Evolutionary conservation across 2,113 vertebrate species (phyloP).

Genomic region (Tichodroma muraria): DNA sequence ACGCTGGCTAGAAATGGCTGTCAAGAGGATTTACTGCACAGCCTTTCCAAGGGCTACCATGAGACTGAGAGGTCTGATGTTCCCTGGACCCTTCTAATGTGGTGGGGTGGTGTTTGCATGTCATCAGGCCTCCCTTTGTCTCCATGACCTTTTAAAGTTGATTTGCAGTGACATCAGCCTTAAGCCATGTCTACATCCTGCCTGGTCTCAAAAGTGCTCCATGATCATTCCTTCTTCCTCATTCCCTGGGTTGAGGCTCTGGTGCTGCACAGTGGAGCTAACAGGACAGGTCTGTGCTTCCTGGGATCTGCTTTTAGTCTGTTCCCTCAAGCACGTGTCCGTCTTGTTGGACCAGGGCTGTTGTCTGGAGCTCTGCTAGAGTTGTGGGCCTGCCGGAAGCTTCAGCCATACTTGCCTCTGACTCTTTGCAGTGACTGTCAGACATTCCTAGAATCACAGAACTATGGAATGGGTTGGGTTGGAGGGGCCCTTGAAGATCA

Average conservation of each 20-base stretch:
- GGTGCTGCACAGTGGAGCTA: not conserved
- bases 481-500: not conserved
- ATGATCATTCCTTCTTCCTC: not conserved
- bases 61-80: not conserved
- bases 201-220: not conserved
- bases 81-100: not conserved
- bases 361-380: fast-evolving
- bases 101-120: not conserved
- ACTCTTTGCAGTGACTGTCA: not conserved
- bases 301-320: not conserved
- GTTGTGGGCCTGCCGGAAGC: not conserved
- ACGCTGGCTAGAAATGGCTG: not conserved
- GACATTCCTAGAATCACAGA: not conserved
- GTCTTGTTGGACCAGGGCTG: not conserved
- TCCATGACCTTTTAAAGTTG: not conserved
- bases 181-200: not conserved
- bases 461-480: not conserved
- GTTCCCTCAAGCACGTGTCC: fast-evolving
- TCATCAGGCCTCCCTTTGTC: not conserved
- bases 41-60: not conserved
- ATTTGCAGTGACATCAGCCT: not conserved
- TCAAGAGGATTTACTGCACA: not conserved
- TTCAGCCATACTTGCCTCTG: not conserved
- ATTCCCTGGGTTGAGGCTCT: not conserved
- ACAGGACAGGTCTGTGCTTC: not conserved